Conservation (phyloP, 1,140 invertebrate genomes). For the Neodiprion fabricii region DNA sequence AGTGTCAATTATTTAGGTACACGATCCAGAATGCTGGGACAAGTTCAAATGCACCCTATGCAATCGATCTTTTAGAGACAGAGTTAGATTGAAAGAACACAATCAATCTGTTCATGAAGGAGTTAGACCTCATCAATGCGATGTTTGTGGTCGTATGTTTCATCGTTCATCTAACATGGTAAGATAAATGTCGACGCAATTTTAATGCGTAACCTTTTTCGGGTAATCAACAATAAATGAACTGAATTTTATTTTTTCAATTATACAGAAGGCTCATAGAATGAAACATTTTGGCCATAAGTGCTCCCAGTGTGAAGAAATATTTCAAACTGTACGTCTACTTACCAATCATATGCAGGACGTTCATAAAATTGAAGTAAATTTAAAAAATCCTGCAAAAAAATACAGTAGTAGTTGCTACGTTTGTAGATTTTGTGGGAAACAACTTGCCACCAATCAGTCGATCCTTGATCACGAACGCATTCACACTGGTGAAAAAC, state of each 20-base stretch:
- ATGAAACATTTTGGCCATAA: conserved; percentile 44
- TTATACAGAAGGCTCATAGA: conserved; percentile 34
- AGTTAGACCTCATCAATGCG: conserved; percentile 45
- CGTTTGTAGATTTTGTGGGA: conserved; percentile 43
- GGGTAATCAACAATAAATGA: conserved; percentile 39
- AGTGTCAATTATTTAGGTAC: conserved; percentile 31
- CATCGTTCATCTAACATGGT: conserved; percentile 48
- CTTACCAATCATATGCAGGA: conserved; percentile 36
- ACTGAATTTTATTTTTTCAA: conserved; percentile 23
- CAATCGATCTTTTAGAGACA: conserved; percentile 44
- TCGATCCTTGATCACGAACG: conserved; percentile 55
- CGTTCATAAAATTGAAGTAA: conserved; percentile 34
- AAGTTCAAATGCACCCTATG: conserved; percentile 42
- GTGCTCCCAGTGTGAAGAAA: conserved; percentile 55
- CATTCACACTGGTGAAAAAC: conserved; percentile 63
- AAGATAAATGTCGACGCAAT: conserved; percentile 18
- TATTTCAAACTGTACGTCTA: conserved; percentile 41
- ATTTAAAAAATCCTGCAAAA: conserved; percentile 26
- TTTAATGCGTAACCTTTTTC: not conserved
- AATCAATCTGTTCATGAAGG: conserved; percentile 43
- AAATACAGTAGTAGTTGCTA: conserved; percentile 36
- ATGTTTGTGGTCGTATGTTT: conserved; percentile 44
- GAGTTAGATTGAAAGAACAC: conserved; percentile 41
- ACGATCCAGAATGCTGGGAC: conserved; percentile 48
- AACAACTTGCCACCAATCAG: conserved; percentile 40